Percentiles rank a stretch among this genome's conserved stretches.
phyloP scores from a whole-genome alignment of 2,797 vertebrate species.

The Coreius guichenoti region DNA sequence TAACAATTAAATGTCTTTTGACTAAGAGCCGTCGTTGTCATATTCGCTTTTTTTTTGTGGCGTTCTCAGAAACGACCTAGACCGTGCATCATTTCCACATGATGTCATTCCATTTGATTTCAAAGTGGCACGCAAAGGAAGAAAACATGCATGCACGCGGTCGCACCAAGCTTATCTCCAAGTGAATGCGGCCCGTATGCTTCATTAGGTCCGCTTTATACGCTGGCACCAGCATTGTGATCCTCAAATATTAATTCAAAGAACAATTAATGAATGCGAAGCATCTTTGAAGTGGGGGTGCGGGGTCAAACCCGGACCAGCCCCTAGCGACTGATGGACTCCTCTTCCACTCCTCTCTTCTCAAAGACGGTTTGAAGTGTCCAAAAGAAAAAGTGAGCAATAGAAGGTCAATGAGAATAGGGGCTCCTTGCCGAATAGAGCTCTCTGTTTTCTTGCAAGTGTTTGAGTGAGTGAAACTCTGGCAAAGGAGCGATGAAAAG shows the following conservation, averaged over 20 bases:
- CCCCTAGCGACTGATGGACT: constrained; percentile 98
- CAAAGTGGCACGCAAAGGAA: constrained; percentile 57
- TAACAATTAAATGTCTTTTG: neutral
- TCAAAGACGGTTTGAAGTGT: constrained; percentile 87
- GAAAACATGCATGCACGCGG: constrained; percentile 36
- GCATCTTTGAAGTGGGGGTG: constrained; percentile 99
- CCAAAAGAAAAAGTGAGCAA: constrained; percentile 86
- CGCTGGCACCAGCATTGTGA: constrained; percentile 99
- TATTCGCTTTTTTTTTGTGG: neutral
- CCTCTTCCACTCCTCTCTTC: constrained; percentile 85
- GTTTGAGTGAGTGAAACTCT: constrained; percentile 84
- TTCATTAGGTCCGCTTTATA: constrained; percentile 99
- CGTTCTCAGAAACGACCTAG: neutral
- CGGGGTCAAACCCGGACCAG: constrained; percentile 90
- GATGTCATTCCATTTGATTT: constrained; percentile 35
- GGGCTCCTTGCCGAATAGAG: constrained; percentile 85
- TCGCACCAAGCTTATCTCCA: constrained; percentile 89
- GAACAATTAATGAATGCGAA: constrained; percentile 99
- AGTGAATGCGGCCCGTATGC: constrained; percentile 99
- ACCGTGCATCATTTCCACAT: constrained; percentile 21
- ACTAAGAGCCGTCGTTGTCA: neutral
- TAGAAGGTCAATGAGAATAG: constrained; percentile 99
- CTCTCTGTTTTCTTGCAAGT: constrained; percentile 98
- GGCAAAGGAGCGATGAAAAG: constrained; percentile 79
- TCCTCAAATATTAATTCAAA: constrained; percentile 99